These are phyloP conservation scores for Lerema accius DNA, from an alignment of 1,140 invertebrate species.

Conservation along the genomic window DNA sequence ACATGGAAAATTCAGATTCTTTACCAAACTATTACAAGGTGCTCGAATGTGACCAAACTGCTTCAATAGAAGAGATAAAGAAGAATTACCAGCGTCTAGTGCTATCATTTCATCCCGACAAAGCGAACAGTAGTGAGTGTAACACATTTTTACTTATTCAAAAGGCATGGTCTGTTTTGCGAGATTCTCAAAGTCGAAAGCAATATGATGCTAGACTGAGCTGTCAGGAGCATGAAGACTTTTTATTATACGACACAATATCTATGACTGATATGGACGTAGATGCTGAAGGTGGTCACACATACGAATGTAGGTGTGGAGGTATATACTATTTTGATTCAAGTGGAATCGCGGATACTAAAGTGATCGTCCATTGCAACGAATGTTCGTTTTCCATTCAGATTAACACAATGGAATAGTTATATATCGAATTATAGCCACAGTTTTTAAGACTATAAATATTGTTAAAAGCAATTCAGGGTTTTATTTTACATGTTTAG, in stretches of 20 bases:
- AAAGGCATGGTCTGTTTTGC: slow-evolving; percentile 85
- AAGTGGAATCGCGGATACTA: slow-evolving; percentile 67
- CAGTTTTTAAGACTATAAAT: no score
- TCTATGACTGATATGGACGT: slow-evolving; percentile 78
- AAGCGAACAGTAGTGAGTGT: slow-evolving; percentile 56
- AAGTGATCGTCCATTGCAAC: slow-evolving; percentile 84
- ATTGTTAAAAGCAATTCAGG: no score
- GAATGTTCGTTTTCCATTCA: slow-evolving; percentile 87
- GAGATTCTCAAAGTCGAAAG: slow-evolving; percentile 80
- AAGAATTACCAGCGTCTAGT: slow-evolving; percentile 84
- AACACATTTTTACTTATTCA: slow-evolving; percentile 83
- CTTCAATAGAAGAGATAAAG: slow-evolving; percentile 84
- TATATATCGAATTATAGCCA: no score
- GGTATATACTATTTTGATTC: slow-evolving; percentile 82
- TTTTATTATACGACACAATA: slow-evolving; percentile 84
- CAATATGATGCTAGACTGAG: slow-evolving; percentile 84
- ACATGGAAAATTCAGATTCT: slow-evolving; percentile 38
- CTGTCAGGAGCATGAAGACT: slow-evolving; percentile 82
- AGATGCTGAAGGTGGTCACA: slow-evolving; percentile 67
- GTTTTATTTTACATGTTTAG: no score
- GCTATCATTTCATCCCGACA: slow-evolving; percentile 86
- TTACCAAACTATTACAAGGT: slow-evolving; percentile 83
- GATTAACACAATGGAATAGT: slow-evolving; percentile 78
- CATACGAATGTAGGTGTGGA: slow-evolving; percentile 86
- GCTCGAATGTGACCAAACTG: slow-evolving; percentile 82